Evolutionary conservation across 30 jellyfish, hydroid and myxozoan genomes (phyloP), one percentile per base, ranked within the genome.

Genomic region (Aurelia sp.): DNA sequence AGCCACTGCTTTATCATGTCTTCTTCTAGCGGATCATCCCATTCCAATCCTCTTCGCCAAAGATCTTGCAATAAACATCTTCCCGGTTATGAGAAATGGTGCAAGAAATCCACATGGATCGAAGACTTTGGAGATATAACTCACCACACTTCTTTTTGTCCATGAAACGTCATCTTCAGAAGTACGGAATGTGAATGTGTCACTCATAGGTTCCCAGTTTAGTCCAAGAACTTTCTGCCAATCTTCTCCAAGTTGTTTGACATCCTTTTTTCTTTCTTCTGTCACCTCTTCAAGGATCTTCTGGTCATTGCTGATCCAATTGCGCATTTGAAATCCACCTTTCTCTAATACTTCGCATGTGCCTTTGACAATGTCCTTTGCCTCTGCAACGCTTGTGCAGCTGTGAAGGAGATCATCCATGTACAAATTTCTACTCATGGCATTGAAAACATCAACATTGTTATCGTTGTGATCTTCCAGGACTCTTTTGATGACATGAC

Each of bases 71-170:
- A n/a, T 71, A 16, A 72, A 22, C 7, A 73, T 73, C 63, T 85
- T 73, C 19, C 19, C 82, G 16, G 30, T 73, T 18, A 74, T 50
- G 51, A 74, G 73, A 52, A 85, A 48, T 48, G 94, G 89, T 50
- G 94, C 80, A 57, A 85, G 59, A 64, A 73, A 64, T 22, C 89
- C 82, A 51, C 80, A 51, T 35, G 94, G 94, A 74, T 85, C 94
- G 65, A 85, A 72, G 72, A 85, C 74, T 68, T 48, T 57, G 27
- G 90, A 66, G 51, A 80, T 40, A 23, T 67, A 74, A 22, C 90
- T 67, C 58, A 44, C 74, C 8, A 80, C 74, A 30, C 63, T 53
- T 37, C 90, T 40, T 80, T 80, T 65, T 21, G 86, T 74, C 86
- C 86, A 74, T 53, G 86, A 74, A 74, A 74, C 74, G 20, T 58